Evolutionary conservation across 2,797 vertebrate species (phyloP).

Genomic region (Pseudochirops cupreus): DNA sequence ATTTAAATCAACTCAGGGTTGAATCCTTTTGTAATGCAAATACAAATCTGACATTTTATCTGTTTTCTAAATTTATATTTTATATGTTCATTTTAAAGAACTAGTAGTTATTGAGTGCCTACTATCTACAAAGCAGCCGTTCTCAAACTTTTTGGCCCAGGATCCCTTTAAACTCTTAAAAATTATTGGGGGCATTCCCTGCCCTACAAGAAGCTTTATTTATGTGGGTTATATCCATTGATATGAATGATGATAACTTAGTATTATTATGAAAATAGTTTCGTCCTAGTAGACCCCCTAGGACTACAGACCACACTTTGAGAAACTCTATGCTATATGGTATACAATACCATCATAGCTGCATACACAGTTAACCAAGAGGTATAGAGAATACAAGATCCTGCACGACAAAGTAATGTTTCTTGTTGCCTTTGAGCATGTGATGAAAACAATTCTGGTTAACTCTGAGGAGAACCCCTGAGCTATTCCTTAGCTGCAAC

Average conservation of each 20-base stretch:
- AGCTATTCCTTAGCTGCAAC: neutral
- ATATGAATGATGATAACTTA: neutral
- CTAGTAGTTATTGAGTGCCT: neutral
- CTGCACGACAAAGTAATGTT: neutral
- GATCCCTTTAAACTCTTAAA: neutral
- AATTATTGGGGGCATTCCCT: neutral
- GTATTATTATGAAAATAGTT: neutral
- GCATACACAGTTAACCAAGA: neutral
- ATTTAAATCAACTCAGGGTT: neutral
- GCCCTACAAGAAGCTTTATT: neutral
- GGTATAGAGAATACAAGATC: neutral
- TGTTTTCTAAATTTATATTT: slow-evolving; percentile 1
- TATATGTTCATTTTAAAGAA: neutral
- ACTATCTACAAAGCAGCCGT: neutral
- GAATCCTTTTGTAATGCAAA: slow-evolving; percentile 9
- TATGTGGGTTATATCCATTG: neutral
- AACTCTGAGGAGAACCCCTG: neutral
- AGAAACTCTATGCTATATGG: neutral
- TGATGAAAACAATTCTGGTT: neutral
- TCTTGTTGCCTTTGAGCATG: neutral
- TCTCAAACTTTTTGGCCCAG: neutral
- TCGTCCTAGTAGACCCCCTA: neutral
- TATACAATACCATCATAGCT: neutral
- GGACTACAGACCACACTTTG: neutral
- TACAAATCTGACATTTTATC: neutral